A percentile compares a stretch with the other conserved stretches of the same genome.
Evolutionary conservation across 1,140 invertebrate genomes (phyloP).

Genomic region (Drosophila asahinai): DNA sequence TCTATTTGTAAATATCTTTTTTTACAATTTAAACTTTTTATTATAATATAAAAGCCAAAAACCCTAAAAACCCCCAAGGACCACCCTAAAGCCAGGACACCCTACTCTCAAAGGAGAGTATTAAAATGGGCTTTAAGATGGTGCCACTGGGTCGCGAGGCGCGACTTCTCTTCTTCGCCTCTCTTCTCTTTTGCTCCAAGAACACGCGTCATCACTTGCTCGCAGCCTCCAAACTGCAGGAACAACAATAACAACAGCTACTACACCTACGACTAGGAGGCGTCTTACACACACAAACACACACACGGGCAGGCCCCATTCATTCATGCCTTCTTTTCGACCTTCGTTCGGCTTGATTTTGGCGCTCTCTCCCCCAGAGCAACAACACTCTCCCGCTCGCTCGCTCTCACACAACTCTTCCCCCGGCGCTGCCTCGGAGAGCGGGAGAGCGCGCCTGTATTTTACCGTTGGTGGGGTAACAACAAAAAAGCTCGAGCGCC

Average conservation of each 20-base stretch:
- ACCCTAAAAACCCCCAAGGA: neutral
- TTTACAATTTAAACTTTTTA: neutral
- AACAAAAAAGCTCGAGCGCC: constrained; percentile 51
- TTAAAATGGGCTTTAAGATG: constrained; percentile 28
- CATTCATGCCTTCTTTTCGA: constrained; percentile 80
- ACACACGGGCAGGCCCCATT: constrained; percentile 39
- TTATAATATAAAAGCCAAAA: neutral
- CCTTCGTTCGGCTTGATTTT: constrained; percentile 53
- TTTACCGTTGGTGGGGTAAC: constrained; percentile 65
- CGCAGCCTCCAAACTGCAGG: constrained; percentile 62
- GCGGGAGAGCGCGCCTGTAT: constrained; percentile 29
- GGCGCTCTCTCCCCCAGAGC: constrained; percentile 24
- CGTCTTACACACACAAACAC: constrained; percentile 40
- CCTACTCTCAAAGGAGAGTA: constrained; percentile 1
- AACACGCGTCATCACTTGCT: constrained; percentile 63
- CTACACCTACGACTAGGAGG: constrained; percentile 64
- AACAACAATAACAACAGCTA: constrained; percentile 43
- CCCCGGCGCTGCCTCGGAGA: constrained; percentile 4
- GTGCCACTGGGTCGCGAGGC: constrained; percentile 68
- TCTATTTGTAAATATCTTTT: too few species aligned
- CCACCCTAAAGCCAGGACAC: neutral
- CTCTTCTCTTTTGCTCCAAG: constrained; percentile 24
- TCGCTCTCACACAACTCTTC: constrained; percentile 22
- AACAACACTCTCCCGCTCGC: constrained; percentile 12
- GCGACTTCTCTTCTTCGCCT: constrained; percentile 34